Conservation (phyloP, 2,113 vertebrate genomes). For the Mobula hypostoma region DNA sequence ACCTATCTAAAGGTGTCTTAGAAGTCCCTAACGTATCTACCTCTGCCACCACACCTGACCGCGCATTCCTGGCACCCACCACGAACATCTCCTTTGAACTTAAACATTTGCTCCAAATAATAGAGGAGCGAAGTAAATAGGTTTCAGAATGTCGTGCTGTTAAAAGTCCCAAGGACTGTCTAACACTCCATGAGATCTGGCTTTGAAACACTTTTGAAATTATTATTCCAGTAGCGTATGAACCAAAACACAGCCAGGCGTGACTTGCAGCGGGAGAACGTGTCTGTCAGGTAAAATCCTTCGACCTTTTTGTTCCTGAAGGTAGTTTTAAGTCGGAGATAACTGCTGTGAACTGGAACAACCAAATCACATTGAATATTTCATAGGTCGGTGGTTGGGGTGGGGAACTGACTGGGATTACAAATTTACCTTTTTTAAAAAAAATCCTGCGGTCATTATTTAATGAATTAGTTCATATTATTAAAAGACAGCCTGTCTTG, state of each 20-base stretch:
- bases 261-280: slow-evolving; percentile 40
- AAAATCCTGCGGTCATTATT: background rate
- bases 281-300: background rate
- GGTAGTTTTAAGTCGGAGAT: background rate
- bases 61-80: no score
- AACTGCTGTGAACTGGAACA: background rate
- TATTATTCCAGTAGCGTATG: slow-evolving; percentile 23
- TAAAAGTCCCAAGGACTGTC: background rate
- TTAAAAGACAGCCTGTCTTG: background rate
- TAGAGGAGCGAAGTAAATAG: background rate
- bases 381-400: background rate
- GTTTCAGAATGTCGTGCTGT: background rate
- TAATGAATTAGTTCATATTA: background rate
- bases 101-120: background rate
- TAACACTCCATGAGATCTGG: background rate
- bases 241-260: slow-evolving; percentile 32
- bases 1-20: no score
- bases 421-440: background rate
- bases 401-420: background rate
- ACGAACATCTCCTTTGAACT: no score
- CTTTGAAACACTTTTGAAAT: background rate
- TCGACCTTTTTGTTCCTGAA: background rate
- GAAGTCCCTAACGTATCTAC: no score
- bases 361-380: background rate
- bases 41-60: no score